Base-by-base conservation (phyloP, 2,888 invertebrate species). In the Neoitamus cyanurus region DNA sequence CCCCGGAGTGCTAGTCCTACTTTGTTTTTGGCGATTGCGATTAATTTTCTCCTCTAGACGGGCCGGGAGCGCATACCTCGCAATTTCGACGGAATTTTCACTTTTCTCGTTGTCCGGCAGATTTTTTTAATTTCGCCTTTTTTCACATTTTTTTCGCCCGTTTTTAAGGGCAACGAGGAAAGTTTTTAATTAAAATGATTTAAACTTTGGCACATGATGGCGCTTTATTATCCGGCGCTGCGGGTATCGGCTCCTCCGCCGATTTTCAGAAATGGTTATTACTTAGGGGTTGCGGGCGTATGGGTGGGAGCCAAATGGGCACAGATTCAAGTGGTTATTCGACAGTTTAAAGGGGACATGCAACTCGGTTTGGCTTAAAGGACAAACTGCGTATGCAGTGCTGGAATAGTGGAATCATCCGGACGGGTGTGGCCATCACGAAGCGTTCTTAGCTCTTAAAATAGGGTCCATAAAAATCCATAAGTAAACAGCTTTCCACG, bases 111-210 rank as follows among this genome's bases (percentile, higher is more conserved):
- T 20, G 36, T 34, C 36, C 73, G 36, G 36, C 25, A 58, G 58
- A 15, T 15, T 31, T 30, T 48, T 58, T 58, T 25, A 58, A 58
- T 58, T 58, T 58, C 20, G 20, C 58, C 20, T 58, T 58, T 37
- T 58, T 58, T 58, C 58, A 58, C 58, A 58, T 58, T 58, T 48
- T 58, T 15, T 58, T 58, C 58, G 58, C 20, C 58, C 25, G 15
- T 25, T 58, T 58, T 58, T 58, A 58, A 25, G 70, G 28, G 37
- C 20, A 89, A 92, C 91, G 92, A 92, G 87, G 91, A 92, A 86
- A 92, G 92, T 89, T 90, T 93, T 84, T 92, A 92, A 90, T 92
- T 92, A n/a, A 42, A 68, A 30, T 83, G 75, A 70, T 68, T 75
- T 83, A 31, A 85, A 46, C 46, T 37, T 80, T 25, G n/a, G 37